These are phyloP conservation scores for Pyrrhia umbra DNA, from an alignment of 2,888 invertebrate genomes.

Conservation along the genomic window DNA sequence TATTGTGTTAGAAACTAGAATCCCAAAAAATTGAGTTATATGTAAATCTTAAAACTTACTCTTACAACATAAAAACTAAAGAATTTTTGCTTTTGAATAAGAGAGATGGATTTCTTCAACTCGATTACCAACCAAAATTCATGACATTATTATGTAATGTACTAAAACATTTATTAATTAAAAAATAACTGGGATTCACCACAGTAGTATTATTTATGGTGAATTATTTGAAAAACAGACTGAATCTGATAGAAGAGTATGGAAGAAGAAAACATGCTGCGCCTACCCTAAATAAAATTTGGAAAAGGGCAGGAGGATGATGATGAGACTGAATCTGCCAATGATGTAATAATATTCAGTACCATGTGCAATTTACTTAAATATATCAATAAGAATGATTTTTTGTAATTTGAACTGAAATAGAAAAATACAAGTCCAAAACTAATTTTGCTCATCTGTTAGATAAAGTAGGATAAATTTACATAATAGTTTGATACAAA, in stretches of 20 bases:
- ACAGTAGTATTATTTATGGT: too few relatives aligned
- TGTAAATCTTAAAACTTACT: conserved; percentile 1
- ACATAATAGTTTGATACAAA: too few relatives aligned
- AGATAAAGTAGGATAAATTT: too few relatives aligned
- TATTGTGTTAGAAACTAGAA: background rate
- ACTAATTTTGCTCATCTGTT: too few relatives aligned
- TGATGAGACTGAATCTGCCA: conserved; percentile 20
- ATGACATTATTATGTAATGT: conserved; percentile 18
- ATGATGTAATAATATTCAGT: conserved; percentile 50
- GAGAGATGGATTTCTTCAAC: conserved; percentile 3
- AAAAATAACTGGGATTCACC: conserved; percentile 6
- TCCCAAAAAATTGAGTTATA: background rate
- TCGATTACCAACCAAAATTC: conserved; percentile 13
- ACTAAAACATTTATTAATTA: conserved; percentile 4
- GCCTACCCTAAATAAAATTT: background rate
- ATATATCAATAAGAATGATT: conserved; percentile 34
- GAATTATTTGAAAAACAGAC: too few relatives aligned
- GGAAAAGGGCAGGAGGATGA: background rate
- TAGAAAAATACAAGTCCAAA: too few relatives aligned
- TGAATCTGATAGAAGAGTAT: too few relatives aligned
- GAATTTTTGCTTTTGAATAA: conserved; percentile 15
- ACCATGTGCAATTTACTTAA: conserved; percentile 45
- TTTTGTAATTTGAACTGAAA: conserved; percentile 18
- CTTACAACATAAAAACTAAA: conserved; percentile 4
- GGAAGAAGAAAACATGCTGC: too few relatives aligned